A percentile compares a stretch with the other conserved stretches of the same genome.
Conservation (phyloP, 1,140 invertebrate genomes). For the Hestina assimilis region DNA sequence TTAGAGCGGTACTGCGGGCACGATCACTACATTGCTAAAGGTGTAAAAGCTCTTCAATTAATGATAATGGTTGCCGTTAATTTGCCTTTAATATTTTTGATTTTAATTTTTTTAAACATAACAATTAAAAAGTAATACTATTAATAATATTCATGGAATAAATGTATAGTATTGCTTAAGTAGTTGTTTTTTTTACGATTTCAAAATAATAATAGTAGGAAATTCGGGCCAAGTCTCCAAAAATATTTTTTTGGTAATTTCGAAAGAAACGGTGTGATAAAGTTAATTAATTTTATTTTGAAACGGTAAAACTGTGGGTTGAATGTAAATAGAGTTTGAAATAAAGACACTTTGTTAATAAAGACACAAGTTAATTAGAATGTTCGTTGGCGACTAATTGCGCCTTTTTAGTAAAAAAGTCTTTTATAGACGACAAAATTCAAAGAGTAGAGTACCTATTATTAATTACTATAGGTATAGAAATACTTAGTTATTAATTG, state of each 20-base stretch:
- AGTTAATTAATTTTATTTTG: slow-evolving; percentile 19
- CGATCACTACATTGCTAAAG: slow-evolving; percentile 28
- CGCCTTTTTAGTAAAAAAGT: slow-evolving; percentile 47
- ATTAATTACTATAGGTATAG: neutral
- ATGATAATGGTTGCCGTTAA: neutral
- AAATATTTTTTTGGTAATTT: too few species aligned
- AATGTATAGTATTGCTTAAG: too few species aligned
- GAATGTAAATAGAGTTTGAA: slow-evolving; percentile 46
- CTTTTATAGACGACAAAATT: slow-evolving; percentile 50
- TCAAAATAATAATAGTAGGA: too few species aligned
- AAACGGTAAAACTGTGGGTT: slow-evolving; percentile 31
- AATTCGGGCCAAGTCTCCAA: too few species aligned
- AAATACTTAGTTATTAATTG: too few species aligned
- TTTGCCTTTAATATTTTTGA: too few species aligned
- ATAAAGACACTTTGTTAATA: slow-evolving; percentile 62
- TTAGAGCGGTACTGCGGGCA: slow-evolving; percentile 31
- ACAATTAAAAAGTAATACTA: too few species aligned
- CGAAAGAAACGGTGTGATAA: neutral
- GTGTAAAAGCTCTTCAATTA: slow-evolving; percentile 23
- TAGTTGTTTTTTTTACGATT: neutral
- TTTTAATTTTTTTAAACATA: too few species aligned
- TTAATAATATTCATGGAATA: too few species aligned
- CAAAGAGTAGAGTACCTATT: slow-evolving; percentile 44
- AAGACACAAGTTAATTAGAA: slow-evolving; percentile 70
- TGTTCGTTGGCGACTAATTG: slow-evolving; percentile 64